Base-by-base conservation (phyloP, 2,797 vertebrate species). In the Brachyrhaphis roseni region DNA sequence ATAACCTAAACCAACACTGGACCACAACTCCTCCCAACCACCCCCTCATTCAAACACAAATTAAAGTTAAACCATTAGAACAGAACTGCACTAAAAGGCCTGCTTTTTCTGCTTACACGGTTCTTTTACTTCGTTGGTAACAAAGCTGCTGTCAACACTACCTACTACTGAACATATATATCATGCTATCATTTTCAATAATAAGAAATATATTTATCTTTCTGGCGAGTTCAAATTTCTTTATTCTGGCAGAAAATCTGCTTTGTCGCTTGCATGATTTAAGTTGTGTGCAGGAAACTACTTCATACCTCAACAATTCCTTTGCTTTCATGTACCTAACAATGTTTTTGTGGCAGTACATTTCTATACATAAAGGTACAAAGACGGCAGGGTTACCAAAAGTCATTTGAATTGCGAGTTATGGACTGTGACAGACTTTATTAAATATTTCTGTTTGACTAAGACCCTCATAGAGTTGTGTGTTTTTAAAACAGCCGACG, bases 371-470 rank as follows among this genome's bases (percentile, higher is more conserved):
- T 80, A n/a, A 34, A 72, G 68, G 66, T 75, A 68, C 15, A 53
- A 74, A 71, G 41, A 87, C 72, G 66, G 88, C 82, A 88, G 77
- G 81, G 77, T 92, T 82, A 78, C 64, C 11, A 11, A 64, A 77
- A 86, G 75, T 76, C 82, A 78, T 84, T 86, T 87, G 71, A 43
- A 82, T 53, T 79, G 81, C 75, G 82, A 87, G 74, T 87, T 82
- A 89, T 85, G 87, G 83, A 51, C 86, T 84, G 36, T 89, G 88
- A 86, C 87, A 89, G 81, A 84, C 57, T 82, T 88, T 85, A 88
- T 92, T 86, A 90, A 91, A 93, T 87, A 87, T 92, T 84, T 89
- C 86, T 90, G 84, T 93, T 91, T 81, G 86, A 91, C 86, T 86
- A 57, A 86, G 85, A 89, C 86, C 88, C 86, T 83, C 81, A 89